Base-by-base conservation (phyloP, 2,797 vertebrate genomes). In the Oryzias dopingdopingensis region DNA sequence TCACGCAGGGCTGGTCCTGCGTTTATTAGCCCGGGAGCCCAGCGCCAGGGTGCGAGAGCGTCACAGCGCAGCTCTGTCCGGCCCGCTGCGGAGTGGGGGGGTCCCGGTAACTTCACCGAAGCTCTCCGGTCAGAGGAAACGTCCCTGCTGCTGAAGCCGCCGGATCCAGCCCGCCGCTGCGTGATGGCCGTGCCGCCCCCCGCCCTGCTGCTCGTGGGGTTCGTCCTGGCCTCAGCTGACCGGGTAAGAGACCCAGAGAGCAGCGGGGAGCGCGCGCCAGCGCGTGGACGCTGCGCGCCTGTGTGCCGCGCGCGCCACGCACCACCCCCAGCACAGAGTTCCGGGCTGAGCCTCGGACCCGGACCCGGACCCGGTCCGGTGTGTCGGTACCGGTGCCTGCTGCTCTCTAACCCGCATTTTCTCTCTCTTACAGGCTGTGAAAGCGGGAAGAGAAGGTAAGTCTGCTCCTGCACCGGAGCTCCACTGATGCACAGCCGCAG, bases 101-200 rank as follows among this genome's bases (percentile, higher is more conserved):
- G 84, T 81, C 62, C 67, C 42, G 65, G 70, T 67, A 67, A 84
- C 81, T 76, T 70, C 56, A 45, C 49, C 50, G 24, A 65, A 80
- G 80, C 79, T 80, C 80, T 47, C 44, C 65, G 32, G 10, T 37
- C 32, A 50, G 63, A 70, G 62, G 68, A 32, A 32, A 32, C 32
- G 32, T 37, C 2, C 2, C 32, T 12, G 32, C 32, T 12, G 32
- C 32, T 37, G 26, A 6, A 29, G 5, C 26, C 26, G 7, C 26
- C 26, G 26, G 10, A 37, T 3, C 32, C 32, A 10, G 32, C 12
- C 32, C 32, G 32, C 32, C 32, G 32, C 32, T 37, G 32, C 91
- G 94, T 88, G 93, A 97, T 98, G 96, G 92, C 92, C 83, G 86
- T 91, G 85, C 92, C 91, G 81, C 93, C 93, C 88, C 89, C 94